phyloP scores from a whole-genome alignment of 2,797 vertebrate genomes.

The Cynopterus sphinx region DNA sequence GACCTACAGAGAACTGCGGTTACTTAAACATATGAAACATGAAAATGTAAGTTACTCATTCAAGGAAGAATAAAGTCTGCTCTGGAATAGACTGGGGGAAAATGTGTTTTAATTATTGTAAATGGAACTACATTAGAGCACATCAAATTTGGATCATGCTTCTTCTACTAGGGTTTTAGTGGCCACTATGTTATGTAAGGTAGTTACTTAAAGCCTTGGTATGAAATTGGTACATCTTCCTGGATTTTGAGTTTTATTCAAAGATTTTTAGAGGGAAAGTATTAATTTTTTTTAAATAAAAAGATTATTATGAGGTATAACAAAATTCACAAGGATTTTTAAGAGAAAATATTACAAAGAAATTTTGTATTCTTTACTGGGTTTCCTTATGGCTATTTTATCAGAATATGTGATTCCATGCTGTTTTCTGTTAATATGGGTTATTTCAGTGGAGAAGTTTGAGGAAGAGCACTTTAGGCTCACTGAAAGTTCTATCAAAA shows the following conservation, averaged over 20 bases:
- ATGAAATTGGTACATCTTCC: neutral
- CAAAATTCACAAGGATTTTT: neutral
- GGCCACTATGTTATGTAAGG: neutral
- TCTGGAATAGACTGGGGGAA: neutral
- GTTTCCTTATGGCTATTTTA: neutral
- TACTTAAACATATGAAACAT: conserved; percentile 99
- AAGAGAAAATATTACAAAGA: conserved; percentile 21
- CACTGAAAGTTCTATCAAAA: neutral
- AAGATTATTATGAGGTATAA: neutral
- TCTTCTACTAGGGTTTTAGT: neutral
- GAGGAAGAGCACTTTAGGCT: neutral
- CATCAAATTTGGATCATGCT: neutral
- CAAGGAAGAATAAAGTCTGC: neutral
- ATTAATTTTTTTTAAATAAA: neutral
- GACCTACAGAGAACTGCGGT: conserved; percentile 96
- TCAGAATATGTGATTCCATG: neutral
- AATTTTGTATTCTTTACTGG: neutral
- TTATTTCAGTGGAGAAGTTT: neutral
- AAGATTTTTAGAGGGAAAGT: neutral
- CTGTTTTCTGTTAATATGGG: neutral
- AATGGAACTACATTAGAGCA: neutral
- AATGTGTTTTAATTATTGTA: neutral
- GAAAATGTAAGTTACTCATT: conserved; percentile 93
- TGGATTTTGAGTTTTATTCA: neutral
- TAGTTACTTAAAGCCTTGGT: neutral